These are phyloP conservation scores for Nasonia vitripennis DNA, from an alignment of 1,140 invertebrate species.

Conservation along the genomic window DNA sequence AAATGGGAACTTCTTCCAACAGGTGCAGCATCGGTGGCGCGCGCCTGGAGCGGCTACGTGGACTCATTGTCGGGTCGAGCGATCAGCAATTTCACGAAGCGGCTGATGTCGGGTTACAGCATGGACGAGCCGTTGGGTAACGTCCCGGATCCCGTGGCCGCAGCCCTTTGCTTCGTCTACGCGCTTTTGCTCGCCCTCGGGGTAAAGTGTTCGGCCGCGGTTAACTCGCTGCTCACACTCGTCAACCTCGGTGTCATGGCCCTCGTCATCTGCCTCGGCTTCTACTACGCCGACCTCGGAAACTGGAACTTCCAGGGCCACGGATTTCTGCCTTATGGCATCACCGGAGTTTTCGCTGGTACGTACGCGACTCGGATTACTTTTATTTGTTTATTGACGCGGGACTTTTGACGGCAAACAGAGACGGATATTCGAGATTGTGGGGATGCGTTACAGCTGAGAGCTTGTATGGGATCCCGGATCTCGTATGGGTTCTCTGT, in stretches of 20 bases:
- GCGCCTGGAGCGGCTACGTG: constrained; percentile 95
- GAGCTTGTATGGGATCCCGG: too few relatives aligned
- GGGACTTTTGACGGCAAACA: too few relatives aligned
- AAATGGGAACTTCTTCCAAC: constrained; percentile 51
- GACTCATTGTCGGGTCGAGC: constrained; percentile 87
- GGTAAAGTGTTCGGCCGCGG: constrained; percentile 89
- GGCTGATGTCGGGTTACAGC: constrained; percentile 78
- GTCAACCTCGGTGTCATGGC: constrained; percentile 86
- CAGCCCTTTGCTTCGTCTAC: constrained; percentile 83
- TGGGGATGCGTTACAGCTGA: too few relatives aligned
- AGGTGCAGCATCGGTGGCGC: constrained; percentile 92
- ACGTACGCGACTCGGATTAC: background rate
- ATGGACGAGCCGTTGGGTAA: constrained; percentile 83
- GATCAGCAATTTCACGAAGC: constrained; percentile 87
- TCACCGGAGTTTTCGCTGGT: constrained; percentile 82
- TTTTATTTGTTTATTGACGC: background rate
- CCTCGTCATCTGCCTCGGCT: constrained; percentile 85
- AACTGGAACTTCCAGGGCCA: constrained; percentile 87
- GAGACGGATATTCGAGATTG: too few relatives aligned
- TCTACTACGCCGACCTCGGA: constrained; percentile 84
- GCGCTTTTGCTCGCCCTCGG: constrained; percentile 84
- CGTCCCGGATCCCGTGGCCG: constrained; percentile 90
- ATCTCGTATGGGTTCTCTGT: too few relatives aligned
- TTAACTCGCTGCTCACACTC: constrained; percentile 88
- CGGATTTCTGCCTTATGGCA: constrained; percentile 89